Conservation (phyloP, 2,797 vertebrate genomes). For the Scarus forsteni region DNA sequence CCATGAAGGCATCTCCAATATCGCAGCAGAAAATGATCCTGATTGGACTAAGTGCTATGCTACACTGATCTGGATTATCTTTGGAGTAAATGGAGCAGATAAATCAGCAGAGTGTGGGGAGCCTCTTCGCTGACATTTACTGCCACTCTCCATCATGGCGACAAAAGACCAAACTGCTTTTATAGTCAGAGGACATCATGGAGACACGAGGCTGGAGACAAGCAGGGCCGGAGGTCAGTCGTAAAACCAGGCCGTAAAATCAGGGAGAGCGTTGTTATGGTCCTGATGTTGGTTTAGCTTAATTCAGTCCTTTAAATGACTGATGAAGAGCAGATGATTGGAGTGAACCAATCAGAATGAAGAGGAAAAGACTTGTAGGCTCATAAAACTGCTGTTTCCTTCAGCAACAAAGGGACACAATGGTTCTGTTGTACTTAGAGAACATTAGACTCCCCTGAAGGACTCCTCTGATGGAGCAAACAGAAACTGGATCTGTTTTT, state of each 20-base stretch:
- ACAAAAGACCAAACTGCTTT: constrained; percentile 6
- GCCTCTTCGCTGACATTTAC: neutral
- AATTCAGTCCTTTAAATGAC: neutral
- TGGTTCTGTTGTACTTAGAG: too few relatives aligned
- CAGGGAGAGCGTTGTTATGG: neutral
- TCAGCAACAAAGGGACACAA: too few relatives aligned
- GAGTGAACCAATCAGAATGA: neutral
- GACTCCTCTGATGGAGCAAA: too few relatives aligned
- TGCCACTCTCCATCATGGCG: neutral
- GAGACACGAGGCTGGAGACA: constrained; percentile 6
- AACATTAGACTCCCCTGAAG: too few relatives aligned
- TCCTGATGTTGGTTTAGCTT: neutral
- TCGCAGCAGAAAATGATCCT: constrained; percentile 25
- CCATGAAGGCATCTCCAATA: neutral
- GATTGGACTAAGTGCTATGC: constrained; percentile 40
- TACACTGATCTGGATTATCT: constrained; percentile 29
- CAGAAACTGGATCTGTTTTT: too few relatives aligned
- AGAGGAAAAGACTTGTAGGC: neutral
- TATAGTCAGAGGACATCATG: constrained; percentile 17
- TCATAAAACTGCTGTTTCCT: too few relatives aligned
- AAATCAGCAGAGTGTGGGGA: constrained; percentile 32
- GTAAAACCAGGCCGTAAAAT: neutral
- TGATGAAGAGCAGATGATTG: neutral
- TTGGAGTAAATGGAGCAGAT: constrained; percentile 23
- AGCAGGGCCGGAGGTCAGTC: neutral